These are phyloP conservation scores for Adrianichthys oophorus DNA, from an alignment of 2,797 vertebrate genomes.

Conservation along the genomic window DNA sequence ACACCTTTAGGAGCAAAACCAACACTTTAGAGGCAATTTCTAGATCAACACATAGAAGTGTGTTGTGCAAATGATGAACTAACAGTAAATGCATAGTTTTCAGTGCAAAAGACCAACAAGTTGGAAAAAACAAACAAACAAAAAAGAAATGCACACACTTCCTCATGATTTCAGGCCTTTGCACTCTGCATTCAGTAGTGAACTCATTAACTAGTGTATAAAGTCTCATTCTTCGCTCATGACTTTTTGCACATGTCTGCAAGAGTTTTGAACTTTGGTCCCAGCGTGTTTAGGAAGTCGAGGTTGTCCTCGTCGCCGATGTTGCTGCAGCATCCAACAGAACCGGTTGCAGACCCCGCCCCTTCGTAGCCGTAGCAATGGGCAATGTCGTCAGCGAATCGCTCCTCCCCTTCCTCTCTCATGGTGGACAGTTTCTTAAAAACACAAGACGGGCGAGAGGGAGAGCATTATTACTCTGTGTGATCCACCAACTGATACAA, in stretches of 20 bases:
- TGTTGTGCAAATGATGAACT: conserved; percentile 31
- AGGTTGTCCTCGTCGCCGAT: conserved; percentile 76
- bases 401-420: conserved; percentile 77
- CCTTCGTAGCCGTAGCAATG: conserved; percentile 87
- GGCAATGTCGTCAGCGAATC: conserved; percentile 82
- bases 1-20: conserved; percentile 12
- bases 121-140: conserved; percentile 4
- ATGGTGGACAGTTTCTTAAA: conserved; percentile 82
- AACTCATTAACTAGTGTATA: conserved; percentile 6
- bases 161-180: conserved; percentile 3
- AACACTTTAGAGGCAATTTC: conserved; percentile 12
- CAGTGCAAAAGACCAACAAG: conserved; percentile 62
- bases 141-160: conserved; percentile 10
- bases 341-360: conserved; percentile 84
- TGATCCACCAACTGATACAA: conserved; percentile 15
- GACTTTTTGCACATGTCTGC: conserved; percentile 83
- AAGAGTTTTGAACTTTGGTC: conserved; percentile 90
- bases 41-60: conserved; percentile 7
- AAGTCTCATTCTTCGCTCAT: conserved; percentile 44
- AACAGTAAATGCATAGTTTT: conserved; percentile 38
- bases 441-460: conserved; percentile 6
- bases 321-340: conserved; percentile 90
- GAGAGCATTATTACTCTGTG: conserved; percentile 31
- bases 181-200: conserved; percentile 13
- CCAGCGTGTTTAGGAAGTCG: conserved; percentile 88